Evolutionary conservation across 2,888 invertebrate species (phyloP), one percentile per base, ranked within the genome.

Genomic region (Eristalinus aeneus): DNA sequence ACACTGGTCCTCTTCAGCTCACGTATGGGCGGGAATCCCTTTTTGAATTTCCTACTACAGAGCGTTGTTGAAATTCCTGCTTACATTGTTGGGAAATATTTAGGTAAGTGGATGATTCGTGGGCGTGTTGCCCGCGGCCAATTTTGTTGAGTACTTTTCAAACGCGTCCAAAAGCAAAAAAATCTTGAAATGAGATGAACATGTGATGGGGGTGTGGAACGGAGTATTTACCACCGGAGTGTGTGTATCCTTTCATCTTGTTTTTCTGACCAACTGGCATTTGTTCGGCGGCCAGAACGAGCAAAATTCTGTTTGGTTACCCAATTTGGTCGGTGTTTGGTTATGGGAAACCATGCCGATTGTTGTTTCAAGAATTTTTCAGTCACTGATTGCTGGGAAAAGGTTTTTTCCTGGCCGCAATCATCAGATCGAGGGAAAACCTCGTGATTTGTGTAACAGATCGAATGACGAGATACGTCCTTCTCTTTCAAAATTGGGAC

Each of bases 31-130:
- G 95, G 94, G 39, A 95, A 95, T 91, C 95, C 95, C 11, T 95
- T 95, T 90, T 89, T 95, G 82, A 95, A 95, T 90, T 95, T 94
- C 90, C 93, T 95, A 73, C 93, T 94, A 90, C 94, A 95, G 91
- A 93, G 94, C 73, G 88, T 94, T 36, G 94, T 94, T 23, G 96
- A 96, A 91, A 92, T 95, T 54, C 95, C 95, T 0, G 94, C 94
- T 4, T 94, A 94, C 90, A 90, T 95, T 63, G 77, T 95, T 61
- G 95, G 94, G 36, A 94, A 94, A 88, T 94, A 93, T 89, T 71
- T 91, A 87, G 92, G 92, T 92, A 89, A 91, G 91, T 90, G 27
- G 54, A 74, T 67, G 58, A 16, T 53, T 16, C 12, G 68, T 22
- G 32, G 67, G 2, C 2, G 27, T 34, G 60, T 22, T 2, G 32